These are phyloP conservation scores for Phengaris alcon DNA, from an alignment of 2,888 invertebrate species.

Conservation along the genomic window DNA sequence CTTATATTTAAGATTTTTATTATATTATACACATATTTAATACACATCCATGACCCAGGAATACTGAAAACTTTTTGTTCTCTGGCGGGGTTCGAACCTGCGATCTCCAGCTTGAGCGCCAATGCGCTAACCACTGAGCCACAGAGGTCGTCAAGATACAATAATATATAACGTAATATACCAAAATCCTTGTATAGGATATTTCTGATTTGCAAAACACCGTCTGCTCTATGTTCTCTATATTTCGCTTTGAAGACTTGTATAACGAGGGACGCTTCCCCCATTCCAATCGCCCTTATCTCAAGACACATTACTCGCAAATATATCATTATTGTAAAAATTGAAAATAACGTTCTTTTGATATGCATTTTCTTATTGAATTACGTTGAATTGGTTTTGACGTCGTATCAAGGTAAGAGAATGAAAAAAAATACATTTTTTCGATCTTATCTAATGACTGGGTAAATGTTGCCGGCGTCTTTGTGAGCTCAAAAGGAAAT, in stretches of 20 bases:
- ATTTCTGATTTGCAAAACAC: neutral
- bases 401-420: neutral
- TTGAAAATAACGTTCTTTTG: conserved; percentile 44
- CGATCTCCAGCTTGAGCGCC: no score
- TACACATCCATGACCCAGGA: no score
- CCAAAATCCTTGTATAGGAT: no score
- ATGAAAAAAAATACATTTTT: neutral
- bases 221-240: neutral
- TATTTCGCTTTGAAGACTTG: conserved; percentile 56
- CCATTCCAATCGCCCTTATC: conserved; percentile 52
- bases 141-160: no score
- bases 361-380: conserved; percentile 33
- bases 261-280: conserved; percentile 59
- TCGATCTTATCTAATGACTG: no score
- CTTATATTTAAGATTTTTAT: no score
- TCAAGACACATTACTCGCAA: conserved; percentile 61
- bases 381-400: conserved; percentile 23
- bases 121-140: no score
- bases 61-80: no score
- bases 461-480: neutral
- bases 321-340: conserved; percentile 56
- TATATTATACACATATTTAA: no score
- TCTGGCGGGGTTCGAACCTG: no score
- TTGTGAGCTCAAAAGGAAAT: neutral
- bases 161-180: no score